These are phyloP conservation scores for Danio rerio DNA, from an alignment of 2,113 vertebrate species.

Conservation along the genomic window GRCz12tu NC_133194.1:2881501-2882000, in stretches of 20 bases:
- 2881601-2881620: slow-evolving; percentile 9
- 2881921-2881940: slow-evolving; percentile 53
- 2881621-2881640: no score
- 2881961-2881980: slow-evolving; percentile 81
- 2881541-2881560: slow-evolving; percentile 21
- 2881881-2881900: slow-evolving; percentile 64
- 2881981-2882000: slow-evolving; percentile 57
- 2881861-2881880: slow-evolving; percentile 83
- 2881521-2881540: slow-evolving; percentile 4
- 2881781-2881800: slow-evolving; percentile 62
- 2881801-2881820: slow-evolving; percentile 84
- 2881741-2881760: slow-evolving; percentile 74
- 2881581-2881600: neutral
- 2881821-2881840: slow-evolving; percentile 85
- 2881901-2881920: slow-evolving; percentile 18
- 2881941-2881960: slow-evolving; percentile 64
- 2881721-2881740: slow-evolving; percentile 56
- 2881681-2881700: neutral
- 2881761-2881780: slow-evolving; percentile 67
- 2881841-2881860: slow-evolving; percentile 82
- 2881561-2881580: neutral
- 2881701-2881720: slow-evolving; percentile 16
- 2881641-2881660: no score
- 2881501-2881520: neutral
- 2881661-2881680: neutral